Base-by-base conservation (phyloP, 1,140 invertebrate species). In the Micrasema longulum region DNA sequence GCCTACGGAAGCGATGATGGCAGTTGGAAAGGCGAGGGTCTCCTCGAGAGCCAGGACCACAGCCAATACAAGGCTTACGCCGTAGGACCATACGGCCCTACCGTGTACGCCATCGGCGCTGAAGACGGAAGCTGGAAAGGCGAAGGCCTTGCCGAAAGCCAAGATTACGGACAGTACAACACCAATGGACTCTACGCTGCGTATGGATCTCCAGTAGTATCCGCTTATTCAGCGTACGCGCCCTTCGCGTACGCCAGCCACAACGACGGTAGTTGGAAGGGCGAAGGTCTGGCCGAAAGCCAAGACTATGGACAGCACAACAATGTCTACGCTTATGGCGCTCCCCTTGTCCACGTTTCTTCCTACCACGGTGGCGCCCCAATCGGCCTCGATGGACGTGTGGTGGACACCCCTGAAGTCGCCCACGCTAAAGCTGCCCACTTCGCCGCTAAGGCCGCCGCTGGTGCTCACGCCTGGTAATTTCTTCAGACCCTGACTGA, bases 401-500 rank as follows among this genome's bases (percentile, higher is more conserved):
- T 83, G 18, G 81, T 81, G 52, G 83, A 83, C 57, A 83, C 83
- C 57, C 83, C 84, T 65, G 84, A 85, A 75, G 83, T 84, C 74
- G 82, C 83, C 1, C 81, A 83, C 71, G 83, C 83, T 52, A 83
- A 83, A 65, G 83, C 83, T 72, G 81, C 82, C 69, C 82, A 85
- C 79, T 79, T 84, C 66, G 83, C 82, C 68, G 82, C 83, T 43
- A 52, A 64, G 41, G 60, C 69, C 16, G 66, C 66, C 22, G 85
- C 85, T 45, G 57, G 69, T 20, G 41, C 45, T 12, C 22, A 66
- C 11, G 63, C 43, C 31, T 66, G 63, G 63, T 69, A 43, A 69
- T 31, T 7, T n/a, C n/a, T n/a, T n/a, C n/a, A n/a, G n/a, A n/a
- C n/a, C 26, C 26, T 31, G 26, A 31, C 26, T 31, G 26, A 31